A percentile compares a stretch with the other conserved stretches of the same genome.
These are phyloP conservation scores for Nemoura dubitans DNA, from an alignment of 2,888 invertebrate genomes.

Conservation along the genomic window DNA sequence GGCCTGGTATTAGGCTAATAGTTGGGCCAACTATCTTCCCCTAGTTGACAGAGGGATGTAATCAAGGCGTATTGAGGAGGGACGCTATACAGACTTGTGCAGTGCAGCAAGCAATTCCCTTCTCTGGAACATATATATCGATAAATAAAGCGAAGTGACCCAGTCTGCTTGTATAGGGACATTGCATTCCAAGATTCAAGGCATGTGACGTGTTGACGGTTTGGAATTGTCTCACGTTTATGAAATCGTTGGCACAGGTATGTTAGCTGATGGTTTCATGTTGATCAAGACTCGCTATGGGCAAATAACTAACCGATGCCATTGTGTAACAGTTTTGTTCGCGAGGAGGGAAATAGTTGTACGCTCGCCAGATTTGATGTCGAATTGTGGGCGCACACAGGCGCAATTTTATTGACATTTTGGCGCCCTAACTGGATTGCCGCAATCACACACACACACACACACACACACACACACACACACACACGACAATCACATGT, in stretches of 20 bases:
- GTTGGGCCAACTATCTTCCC: conserved; percentile 35
- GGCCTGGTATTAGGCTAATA: conserved; percentile 18
- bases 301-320: background rate
- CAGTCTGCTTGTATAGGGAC: background rate
- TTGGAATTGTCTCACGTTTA: background rate
- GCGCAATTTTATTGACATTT: conserved; percentile 24
- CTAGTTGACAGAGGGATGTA: background rate
- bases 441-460: conserved; percentile 27
- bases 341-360: background rate
- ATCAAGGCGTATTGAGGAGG: background rate
- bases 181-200: too few species aligned
- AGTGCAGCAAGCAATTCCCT: too few species aligned
- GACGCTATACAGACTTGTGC: background rate
- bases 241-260: background rate
- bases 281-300: background rate
- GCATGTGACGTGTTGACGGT: background rate
- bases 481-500: conserved; percentile 13
- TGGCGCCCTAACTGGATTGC: conserved; percentile 20
- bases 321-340: background rate
- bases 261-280: background rate
- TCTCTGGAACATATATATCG: background rate
- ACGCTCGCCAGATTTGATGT: background rate
- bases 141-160: background rate
- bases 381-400: background rate
- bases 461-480: conserved; percentile 26